Evolutionary conservation across 2,113 vertebrate species (phyloP).

Genomic region (Istiophorus platypterus): DNA sequence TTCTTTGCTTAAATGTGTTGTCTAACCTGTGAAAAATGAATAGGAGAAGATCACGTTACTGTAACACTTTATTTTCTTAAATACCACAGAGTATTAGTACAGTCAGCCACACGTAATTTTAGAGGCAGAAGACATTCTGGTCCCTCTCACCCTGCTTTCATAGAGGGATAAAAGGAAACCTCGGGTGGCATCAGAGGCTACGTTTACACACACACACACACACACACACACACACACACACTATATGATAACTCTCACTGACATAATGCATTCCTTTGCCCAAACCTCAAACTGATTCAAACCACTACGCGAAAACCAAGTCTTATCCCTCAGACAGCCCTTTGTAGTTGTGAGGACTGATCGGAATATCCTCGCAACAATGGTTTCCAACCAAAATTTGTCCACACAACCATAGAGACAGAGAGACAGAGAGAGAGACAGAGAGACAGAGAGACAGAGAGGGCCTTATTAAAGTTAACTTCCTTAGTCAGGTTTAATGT

Average conservation of each 20-base stretch:
- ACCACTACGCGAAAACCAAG: too few relatives aligned
- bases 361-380: too few relatives aligned
- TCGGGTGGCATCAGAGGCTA: conserved; percentile 60
- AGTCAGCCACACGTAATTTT: conserved; percentile 76
- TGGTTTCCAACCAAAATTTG: too few relatives aligned
- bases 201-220: conserved; percentile 42
- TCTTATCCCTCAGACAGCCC: too few relatives aligned
- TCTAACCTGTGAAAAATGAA: not conserved
- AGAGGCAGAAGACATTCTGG: conserved; percentile 73
- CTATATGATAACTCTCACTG: too few relatives aligned
- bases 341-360: too few relatives aligned
- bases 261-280: too few relatives aligned
- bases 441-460: conserved; percentile 9
- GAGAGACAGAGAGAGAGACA: conserved; percentile 2
- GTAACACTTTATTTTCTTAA: conserved; percentile 84
- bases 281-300: too few relatives aligned
- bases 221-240: conserved; percentile 11
- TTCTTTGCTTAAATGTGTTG: not conserved
- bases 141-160: conserved; percentile 61
- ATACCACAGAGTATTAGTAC: conserved; percentile 84
- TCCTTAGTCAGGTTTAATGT: conserved; percentile 24
- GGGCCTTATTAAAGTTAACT: conserved; percentile 34
- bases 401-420: not conserved
- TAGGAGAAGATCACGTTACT: conserved; percentile 44
- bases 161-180: conserved; percentile 54